A percentile compares a stretch with the other conserved stretches of the same genome.
phyloP scores from a whole-genome alignment of 2,797 vertebrate genomes.

The Anguilla marmorata region DNA sequence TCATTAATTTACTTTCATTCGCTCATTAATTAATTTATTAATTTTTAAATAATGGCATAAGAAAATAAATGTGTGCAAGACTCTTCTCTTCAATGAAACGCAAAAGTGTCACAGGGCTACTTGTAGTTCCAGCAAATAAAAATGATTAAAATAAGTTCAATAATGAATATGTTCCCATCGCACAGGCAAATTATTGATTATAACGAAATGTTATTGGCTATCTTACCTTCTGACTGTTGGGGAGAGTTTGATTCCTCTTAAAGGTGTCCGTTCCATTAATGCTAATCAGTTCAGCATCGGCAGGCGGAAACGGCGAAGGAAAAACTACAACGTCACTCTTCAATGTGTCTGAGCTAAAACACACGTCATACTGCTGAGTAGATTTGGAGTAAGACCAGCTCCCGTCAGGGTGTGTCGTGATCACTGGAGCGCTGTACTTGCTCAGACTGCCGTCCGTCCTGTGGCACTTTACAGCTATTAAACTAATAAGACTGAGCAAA shows the following conservation, averaged over 20 bases:
- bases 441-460: neutral
- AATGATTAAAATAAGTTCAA: too few species aligned
- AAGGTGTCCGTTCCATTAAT: constrained; percentile 42
- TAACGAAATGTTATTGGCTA: neutral
- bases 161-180: too few species aligned
- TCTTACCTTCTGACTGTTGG: constrained; percentile 53
- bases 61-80: too few species aligned
- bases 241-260: constrained; percentile 52
- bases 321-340: constrained; percentile 13
- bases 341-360: constrained; percentile 13
- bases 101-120: too few species aligned
- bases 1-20: too few species aligned
- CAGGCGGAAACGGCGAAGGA: neutral
- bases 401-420: neutral
- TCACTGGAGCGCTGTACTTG: neutral
- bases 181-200: too few species aligned
- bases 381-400: constrained; percentile 18
- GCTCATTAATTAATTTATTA: too few species aligned
- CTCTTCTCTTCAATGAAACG: too few species aligned
- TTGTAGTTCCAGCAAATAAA: too few species aligned
- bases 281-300: neutral
- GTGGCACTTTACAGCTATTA: neutral
- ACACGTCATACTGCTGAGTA: constrained; percentile 17
- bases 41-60: too few species aligned
- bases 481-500: neutral